Base-by-base conservation (phyloP, 1,140 invertebrate genomes). In the Caenorhabditis brenneri region DNA sequence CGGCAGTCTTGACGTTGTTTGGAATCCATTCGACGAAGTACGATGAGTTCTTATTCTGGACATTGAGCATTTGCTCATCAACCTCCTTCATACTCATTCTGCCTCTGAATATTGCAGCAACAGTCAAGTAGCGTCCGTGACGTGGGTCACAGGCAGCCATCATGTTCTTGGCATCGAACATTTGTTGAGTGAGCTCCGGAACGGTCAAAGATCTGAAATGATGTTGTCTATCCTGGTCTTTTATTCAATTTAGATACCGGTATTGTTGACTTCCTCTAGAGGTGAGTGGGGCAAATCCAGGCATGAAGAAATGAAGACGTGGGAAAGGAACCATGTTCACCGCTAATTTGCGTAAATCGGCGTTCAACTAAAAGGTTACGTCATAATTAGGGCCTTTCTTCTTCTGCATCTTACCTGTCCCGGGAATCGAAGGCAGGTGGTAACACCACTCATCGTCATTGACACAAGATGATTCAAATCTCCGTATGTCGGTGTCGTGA, bases 271-370 rank as follows among this genome's bases (percentile, higher is more conserved):
- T 78, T 83, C 92, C 92, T 86, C 95, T 93, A 51, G 95, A 95
- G 15, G 95, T 97, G 1, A 97, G 48, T 15, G 96, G 96, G 9
- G 96, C 96, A 91, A 97, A 97, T 19, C 96, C 96, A 36, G 96
- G 96, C 94, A 96, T 96, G 91, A 96, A 97, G 93, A 97, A 97
- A 91, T 97, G 96, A 19, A 97, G 93, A 90, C 96, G 94, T 31
- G 96, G 96, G 89, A 93, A 97, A 78, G 96, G 96, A 51, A 97
- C 96, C 96, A 97, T 97, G 92, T 97, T 97, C 24, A 97, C 96
- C 31, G 96, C 96, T 86, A 97, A 88, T 93, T 97, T 97, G 80
- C 96, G 93, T 49, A 97, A 92, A 92, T 97, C 96, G 55, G 96
- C 95, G 85, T 93, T 93, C 86, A 93, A 85, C 87, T 93, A 27